A percentile compares a stretch with the other conserved stretches of the same genome.
Evolutionary conservation across 2,797 vertebrate species (phyloP).

Genomic region (Vespertilio murinus): DNA sequence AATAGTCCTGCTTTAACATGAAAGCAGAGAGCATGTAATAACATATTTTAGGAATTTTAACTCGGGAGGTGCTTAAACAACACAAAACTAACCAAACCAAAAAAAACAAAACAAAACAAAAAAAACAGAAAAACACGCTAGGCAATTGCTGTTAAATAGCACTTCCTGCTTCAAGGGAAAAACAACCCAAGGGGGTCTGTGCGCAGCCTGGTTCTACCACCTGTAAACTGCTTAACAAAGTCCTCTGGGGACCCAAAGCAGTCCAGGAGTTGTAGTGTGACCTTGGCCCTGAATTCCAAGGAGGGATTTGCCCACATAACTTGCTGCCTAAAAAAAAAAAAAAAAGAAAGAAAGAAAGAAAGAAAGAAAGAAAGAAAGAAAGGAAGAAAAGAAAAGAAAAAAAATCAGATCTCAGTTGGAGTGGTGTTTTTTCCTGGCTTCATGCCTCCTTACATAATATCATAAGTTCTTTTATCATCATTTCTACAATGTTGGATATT

Average conservation of each 20-base stretch:
- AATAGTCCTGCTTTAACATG: neutral
- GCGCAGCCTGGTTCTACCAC: accelerated
- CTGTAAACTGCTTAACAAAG: neutral
- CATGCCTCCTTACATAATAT: slow-evolving; percentile 26
- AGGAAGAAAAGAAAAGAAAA: neutral
- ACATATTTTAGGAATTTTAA: slow-evolving; percentile 35
- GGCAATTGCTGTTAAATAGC: neutral
- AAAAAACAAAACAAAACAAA: neutral
- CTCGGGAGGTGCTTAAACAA: neutral
- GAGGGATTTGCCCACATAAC: neutral
- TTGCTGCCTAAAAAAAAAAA: neutral
- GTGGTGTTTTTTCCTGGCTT: slow-evolving; percentile 39
- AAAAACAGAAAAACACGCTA: neutral
- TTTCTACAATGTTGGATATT: neutral
- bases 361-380: neutral
- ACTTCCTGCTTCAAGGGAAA: neutral
- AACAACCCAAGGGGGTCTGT: neutral
- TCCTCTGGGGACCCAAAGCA: too few relatives aligned
- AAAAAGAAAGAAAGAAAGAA: neutral
- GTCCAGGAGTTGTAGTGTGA: neutral
- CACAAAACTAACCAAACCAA: neutral
- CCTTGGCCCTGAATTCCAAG: neutral
- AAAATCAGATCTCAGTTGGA: neutral
- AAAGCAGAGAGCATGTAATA: neutral
- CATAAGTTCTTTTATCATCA: neutral